Conservation (phyloP, 2,888 invertebrate genomes). For the Chorisops tibialis region DNA sequence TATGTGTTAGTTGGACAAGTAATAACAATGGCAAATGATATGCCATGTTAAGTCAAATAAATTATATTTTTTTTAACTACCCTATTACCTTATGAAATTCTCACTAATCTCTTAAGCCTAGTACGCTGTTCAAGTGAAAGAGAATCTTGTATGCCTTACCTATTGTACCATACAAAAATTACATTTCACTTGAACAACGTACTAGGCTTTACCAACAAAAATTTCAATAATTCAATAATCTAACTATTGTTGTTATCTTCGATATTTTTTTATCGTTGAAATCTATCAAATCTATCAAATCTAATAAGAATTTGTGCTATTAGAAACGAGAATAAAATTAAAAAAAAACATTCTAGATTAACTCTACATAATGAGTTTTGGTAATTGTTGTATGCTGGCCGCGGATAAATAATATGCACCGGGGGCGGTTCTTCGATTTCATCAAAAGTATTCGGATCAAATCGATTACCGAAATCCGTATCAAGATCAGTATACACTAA, state of each 20-base stretch:
- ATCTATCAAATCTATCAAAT: background rate
- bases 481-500: slow-evolving; percentile 60
- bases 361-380: slow-evolving; percentile 19
- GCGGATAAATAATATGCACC: slow-evolving; percentile 67
- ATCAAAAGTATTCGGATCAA: slow-evolving; percentile 59
- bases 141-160: too few species aligned
- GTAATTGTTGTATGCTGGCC: slow-evolving; percentile 50
- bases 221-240: background rate
- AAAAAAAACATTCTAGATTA: slow-evolving; percentile 3
- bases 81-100: too few species aligned
- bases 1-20: too few species aligned
- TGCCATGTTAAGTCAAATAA: too few species aligned
- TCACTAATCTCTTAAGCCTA: too few species aligned
- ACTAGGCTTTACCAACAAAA: too few species aligned
- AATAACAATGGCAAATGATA: too few species aligned
- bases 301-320: background rate
- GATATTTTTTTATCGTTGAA: slow-evolving; percentile 8
- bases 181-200: too few species aligned
- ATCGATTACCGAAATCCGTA: slow-evolving; percentile 42
- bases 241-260: background rate
- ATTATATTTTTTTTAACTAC: too few species aligned
- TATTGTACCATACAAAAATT: too few species aligned
- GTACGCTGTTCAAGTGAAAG: too few species aligned
- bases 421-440: slow-evolving; percentile 66
- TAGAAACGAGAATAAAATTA: slow-evolving; percentile 3